Evolutionary conservation across 2,113 vertebrate genomes (phyloP).

Genomic region (Bolborhynchus lineola): DNA sequence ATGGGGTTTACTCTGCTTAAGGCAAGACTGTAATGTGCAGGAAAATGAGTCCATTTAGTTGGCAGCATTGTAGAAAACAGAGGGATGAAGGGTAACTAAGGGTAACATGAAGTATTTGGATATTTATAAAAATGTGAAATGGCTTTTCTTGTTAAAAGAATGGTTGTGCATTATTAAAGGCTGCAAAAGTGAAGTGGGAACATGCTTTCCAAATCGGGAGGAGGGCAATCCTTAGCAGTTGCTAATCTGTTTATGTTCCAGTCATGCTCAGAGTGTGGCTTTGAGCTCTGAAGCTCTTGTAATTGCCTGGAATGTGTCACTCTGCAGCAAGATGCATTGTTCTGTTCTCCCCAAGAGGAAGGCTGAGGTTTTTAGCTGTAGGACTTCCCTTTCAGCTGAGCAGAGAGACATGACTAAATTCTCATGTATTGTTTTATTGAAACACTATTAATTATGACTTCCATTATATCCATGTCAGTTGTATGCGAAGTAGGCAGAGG

Average conservation of each 20-base stretch:
- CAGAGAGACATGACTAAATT: background rate
- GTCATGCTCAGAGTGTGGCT: constrained; percentile 19
- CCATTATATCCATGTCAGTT: background rate
- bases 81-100: background rate
- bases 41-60: background rate
- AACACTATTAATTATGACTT: constrained; percentile 9
- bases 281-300: constrained; percentile 36
- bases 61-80: background rate
- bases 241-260: constrained; percentile 45
- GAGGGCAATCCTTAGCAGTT: constrained; percentile 14
- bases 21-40: background rate
- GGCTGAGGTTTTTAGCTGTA: constrained; percentile 8
- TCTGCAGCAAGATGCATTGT: constrained; percentile 24
- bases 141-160: background rate
- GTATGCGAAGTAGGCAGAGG: background rate
- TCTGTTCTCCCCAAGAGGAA: background rate
- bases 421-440: constrained; percentile 6
- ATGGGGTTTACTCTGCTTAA: background rate
- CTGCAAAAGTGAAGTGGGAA: background rate
- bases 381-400: background rate
- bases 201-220: constrained; percentile 7
- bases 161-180: background rate
- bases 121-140: constrained; percentile 20
- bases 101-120: background rate
- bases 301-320: constrained; percentile 42